A percentile compares a stretch with the other conserved stretches of the same genome.
Conservation (phyloP, 2,888 invertebrate genomes). For the Dugesia japonica region DNA sequence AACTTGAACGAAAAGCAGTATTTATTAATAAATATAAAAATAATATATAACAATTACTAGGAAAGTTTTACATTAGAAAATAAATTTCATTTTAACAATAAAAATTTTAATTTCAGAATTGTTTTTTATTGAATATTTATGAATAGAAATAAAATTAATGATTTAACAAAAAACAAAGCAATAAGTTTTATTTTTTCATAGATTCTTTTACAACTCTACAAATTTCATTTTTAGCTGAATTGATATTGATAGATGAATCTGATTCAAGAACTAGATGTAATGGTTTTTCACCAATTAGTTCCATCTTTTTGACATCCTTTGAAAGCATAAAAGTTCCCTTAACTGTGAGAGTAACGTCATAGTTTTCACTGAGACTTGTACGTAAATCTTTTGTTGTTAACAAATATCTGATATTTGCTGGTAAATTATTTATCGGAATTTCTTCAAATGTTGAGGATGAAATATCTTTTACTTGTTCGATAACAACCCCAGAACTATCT, state of each 20-base stretch:
- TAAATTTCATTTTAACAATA: too few relatives aligned
- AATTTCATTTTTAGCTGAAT: neutral
- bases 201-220: neutral
- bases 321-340: neutral
- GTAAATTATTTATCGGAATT: neutral
- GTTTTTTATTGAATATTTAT: too few relatives aligned
- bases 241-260: neutral
- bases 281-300: neutral
- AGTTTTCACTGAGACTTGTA: neutral
- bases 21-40: too few relatives aligned
- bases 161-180: too few relatives aligned
- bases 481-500: neutral
- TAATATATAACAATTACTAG: too few relatives aligned
- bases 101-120: too few relatives aligned
- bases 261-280: neutral
- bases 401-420: neutral
- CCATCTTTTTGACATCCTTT: neutral
- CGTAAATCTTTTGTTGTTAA: neutral
- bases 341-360: neutral
- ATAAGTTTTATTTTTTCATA: too few relatives aligned
- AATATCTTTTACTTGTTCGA: neutral
- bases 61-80: too few relatives aligned
- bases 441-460: neutral
- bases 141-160: too few relatives aligned
- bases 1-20: too few relatives aligned